These are phyloP conservation scores for Hermaeophaga mercurialis DNA, from an alignment of 2,888 invertebrate genomes.

Conservation along the genomic window DNA sequence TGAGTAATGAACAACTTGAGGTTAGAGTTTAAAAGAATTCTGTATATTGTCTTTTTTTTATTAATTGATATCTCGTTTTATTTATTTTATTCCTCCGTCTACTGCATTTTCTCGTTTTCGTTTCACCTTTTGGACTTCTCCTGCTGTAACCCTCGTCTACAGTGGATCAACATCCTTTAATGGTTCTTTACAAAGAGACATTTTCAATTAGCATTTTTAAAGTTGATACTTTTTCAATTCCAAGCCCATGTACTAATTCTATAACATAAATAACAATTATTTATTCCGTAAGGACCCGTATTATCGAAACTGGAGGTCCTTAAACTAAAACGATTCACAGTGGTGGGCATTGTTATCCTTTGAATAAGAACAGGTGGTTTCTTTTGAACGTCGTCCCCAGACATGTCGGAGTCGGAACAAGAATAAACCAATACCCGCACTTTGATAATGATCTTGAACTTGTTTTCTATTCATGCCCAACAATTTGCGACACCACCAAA, in stretches of 20 bases:
- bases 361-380: conserved; percentile 35
- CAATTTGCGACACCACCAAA: conserved; percentile 15
- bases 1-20: too few species aligned
- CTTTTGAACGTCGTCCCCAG: conserved; percentile 20
- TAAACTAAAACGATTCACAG: conserved; percentile 28
- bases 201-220: not conserved
- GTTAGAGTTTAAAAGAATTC: too few species aligned
- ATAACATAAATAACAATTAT: conserved; percentile 22
- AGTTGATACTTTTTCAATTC: not conserved
- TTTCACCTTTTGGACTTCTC: too few species aligned
- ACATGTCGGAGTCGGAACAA: conserved; percentile 11
- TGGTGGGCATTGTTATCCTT: conserved; percentile 26
- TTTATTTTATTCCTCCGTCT: too few species aligned
- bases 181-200: too few species aligned
- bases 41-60: too few species aligned
- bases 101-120: too few species aligned
- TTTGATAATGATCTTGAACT: conserved; percentile 35
- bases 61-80: too few species aligned
- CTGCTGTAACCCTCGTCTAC: too few species aligned
- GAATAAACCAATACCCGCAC: conserved; percentile 24
- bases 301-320: conserved; percentile 24
- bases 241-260: conserved; percentile 6
- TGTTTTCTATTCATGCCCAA: conserved; percentile 31
- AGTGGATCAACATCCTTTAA: too few species aligned
- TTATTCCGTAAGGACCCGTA: conserved; percentile 26